A percentile compares a stretch with the other conserved stretches of the same genome.
Conservation (phyloP, 2,113 vertebrate genomes). For the Hippocampus comes region DNA sequence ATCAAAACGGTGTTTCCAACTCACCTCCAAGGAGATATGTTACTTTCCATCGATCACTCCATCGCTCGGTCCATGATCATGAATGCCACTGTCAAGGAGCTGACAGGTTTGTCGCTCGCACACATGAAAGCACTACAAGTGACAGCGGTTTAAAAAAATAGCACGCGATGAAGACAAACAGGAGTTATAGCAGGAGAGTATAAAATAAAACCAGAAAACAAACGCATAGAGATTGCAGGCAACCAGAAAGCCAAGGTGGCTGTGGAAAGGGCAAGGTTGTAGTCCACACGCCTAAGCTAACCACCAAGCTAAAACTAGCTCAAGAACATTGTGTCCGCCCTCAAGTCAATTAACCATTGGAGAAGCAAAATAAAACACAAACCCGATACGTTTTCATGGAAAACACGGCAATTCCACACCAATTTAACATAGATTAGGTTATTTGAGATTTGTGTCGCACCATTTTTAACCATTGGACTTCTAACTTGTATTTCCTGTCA, state of each 20-base stretch:
- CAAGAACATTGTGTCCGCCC: background rate
- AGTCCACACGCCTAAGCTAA: constrained; percentile 29
- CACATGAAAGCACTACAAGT: constrained; percentile 5
- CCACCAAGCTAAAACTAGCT: constrained; percentile 34
- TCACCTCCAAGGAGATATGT: constrained; percentile 16
- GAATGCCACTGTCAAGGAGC: constrained; percentile 1
- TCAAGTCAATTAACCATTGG: background rate
- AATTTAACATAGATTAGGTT: background rate
- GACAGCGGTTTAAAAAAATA: background rate
- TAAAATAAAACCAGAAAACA: background rate
- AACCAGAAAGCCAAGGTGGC: background rate
- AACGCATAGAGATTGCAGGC: background rate
- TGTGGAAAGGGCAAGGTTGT: constrained; percentile 36
- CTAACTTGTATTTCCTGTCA: constrained; percentile 65
- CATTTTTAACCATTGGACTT: constrained; percentile 7
- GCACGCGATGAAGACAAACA: background rate
- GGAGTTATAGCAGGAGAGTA: background rate
- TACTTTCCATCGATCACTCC: constrained; percentile 7
- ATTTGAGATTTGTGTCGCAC: constrained; percentile 16
- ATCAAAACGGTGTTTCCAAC: background rate
- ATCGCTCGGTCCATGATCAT: constrained; percentile 10
- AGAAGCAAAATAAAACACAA: background rate
- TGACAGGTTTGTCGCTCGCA: constrained; percentile 9
- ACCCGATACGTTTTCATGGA: background rate
- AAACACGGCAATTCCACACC: background rate